These are phyloP conservation scores for Cinara cedri DNA, from an alignment of 2,888 invertebrate species.

Conservation along the genomic window DNA sequence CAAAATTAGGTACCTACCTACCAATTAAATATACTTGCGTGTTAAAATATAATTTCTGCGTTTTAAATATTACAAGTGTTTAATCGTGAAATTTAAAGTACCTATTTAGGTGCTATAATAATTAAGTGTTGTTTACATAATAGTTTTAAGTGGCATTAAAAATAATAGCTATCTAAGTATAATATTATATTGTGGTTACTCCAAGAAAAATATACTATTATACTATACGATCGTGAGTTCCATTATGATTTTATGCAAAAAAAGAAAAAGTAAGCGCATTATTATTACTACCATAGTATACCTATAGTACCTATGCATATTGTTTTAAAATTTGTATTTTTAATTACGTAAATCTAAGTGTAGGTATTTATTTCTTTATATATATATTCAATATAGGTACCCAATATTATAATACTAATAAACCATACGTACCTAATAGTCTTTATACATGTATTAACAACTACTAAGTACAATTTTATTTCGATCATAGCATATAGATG, in stretches of 20 bases:
- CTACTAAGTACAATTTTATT: too few relatives aligned
- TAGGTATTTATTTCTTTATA: too few relatives aligned
- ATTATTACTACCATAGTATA: too few relatives aligned
- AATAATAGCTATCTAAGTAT: background rate
- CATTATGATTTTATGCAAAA: slow-evolving; percentile 51
- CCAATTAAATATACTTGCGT: background rate
- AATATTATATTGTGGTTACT: background rate
- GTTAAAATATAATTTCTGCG: background rate
- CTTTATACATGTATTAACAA: too few relatives aligned
- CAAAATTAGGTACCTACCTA: too few relatives aligned
- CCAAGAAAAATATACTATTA: background rate
- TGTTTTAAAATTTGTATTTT: background rate
- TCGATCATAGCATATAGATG: too few relatives aligned
- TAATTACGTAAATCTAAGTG: too few relatives aligned
- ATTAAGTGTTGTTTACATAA: background rate
- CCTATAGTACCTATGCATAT: background rate
- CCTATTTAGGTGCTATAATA: background rate
- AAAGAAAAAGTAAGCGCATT: slow-evolving; percentile 40
- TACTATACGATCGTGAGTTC: background rate
- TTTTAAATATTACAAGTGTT: slow-evolving; percentile 12
- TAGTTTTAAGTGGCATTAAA: slow-evolving; percentile 6
- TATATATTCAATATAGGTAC: too few relatives aligned
- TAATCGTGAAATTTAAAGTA: too few relatives aligned
- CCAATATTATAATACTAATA: background rate
- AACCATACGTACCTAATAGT: too few relatives aligned